Evolutionary conservation across 2,888 invertebrate genomes (phyloP), one percentile per base, ranked within the genome.

Genomic region (Chymomyza fuscimana): DNA sequence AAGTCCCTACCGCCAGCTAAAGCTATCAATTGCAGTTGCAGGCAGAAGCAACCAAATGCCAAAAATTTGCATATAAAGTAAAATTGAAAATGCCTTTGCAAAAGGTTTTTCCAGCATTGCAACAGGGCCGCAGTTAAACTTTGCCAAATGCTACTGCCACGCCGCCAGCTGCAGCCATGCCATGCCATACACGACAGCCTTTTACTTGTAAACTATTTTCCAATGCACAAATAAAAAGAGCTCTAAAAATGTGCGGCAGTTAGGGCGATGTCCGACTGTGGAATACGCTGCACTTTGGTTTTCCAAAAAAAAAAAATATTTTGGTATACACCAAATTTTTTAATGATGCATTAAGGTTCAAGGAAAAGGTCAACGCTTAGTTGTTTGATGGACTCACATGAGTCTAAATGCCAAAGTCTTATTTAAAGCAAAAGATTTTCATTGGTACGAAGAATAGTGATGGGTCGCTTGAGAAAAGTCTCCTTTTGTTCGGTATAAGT

Each of bases 1-100:
- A 36, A 82, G 84, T 19, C 70, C 65, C 64, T 70, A 66, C 63
- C 61, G 62, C 67, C 58, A 65, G 65, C 64, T 67, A 70, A 69
- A 69, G 76, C 74, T 84, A 84, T 84, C 85, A 86, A 81, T 82
- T 80, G 78, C 83, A 79, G 79, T 19, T 65, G 72, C 51, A 29
- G 67, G 67, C 69, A 64, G 63, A 66, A 80, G 78, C 81, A 87
- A 32, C 32, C 32, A 9, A 81, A 88, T 83, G 78, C 88, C 72
- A 86, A 54, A 63, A 88, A 84, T 84, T 84, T 84, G 84, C 84
- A 84, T 84, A 84, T 88, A 84, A 88, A 84, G 88, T 84, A 88
- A 84, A 88, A 88, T 84, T 86, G 88, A 88, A 87, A 83, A 87
- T 86, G 81, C 86, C 84, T 74, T 68, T 77, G 77, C 73, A 76